phyloP scores from a whole-genome alignment of 2,797 vertebrate genomes.

The Fistularia tabacaria region DNA sequence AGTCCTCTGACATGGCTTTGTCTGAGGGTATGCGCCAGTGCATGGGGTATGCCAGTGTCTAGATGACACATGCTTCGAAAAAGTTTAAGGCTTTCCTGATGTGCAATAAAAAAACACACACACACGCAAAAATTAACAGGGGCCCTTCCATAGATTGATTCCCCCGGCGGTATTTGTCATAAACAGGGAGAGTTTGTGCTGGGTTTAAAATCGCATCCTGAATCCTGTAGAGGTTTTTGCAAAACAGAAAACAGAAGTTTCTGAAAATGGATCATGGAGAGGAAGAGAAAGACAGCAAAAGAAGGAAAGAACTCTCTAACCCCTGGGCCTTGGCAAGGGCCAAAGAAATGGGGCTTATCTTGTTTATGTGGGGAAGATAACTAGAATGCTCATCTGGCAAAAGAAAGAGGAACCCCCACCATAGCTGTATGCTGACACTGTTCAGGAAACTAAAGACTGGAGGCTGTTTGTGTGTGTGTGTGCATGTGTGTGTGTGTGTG shows the following conservation, averaged over 20 bases:
- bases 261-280: conserved; percentile 36
- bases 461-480: conserved; percentile 19
- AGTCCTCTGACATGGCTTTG: conserved; percentile 29
- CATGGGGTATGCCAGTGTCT: conserved; percentile 3
- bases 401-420: conserved; percentile 39
- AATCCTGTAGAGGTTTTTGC: conserved; percentile 19
- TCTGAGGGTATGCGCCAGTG: conserved; percentile 11
- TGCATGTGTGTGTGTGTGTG: no score
- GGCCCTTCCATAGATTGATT: no score
- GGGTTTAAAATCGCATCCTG: background rate
- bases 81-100: no score
- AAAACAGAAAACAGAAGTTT: conserved; percentile 30
- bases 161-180: no score
- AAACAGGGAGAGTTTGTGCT: background rate
- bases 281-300: conserved; percentile 35
- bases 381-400: conserved; percentile 57
- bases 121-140: no score
- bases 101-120: no score
- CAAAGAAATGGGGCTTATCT: conserved; percentile 60
- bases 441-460: conserved; percentile 28
- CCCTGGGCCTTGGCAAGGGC: conserved; percentile 34
- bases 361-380: conserved; percentile 62
- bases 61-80: background rate
- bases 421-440: conserved; percentile 39
- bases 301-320: conserved; percentile 59